A percentile compares a stretch with the other conserved stretches of the same genome.
These are phyloP conservation scores for Pachyseris speciosa DNA, from an alignment of 64 coral and sea anemone genomes.

Conservation along the genomic window DNA sequence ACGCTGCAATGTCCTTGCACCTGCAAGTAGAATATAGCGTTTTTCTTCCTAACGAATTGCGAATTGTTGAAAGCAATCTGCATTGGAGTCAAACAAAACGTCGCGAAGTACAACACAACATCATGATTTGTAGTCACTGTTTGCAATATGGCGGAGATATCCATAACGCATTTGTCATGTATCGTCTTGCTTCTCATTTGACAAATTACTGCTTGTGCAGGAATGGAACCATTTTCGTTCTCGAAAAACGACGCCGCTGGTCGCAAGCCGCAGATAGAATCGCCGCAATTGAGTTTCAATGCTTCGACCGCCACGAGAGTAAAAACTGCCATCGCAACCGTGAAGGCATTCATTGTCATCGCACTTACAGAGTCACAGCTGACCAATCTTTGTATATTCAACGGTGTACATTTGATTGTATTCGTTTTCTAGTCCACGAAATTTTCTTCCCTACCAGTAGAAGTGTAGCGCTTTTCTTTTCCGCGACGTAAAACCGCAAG, in stretches of 20 bases:
- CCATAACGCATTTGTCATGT: neutral
- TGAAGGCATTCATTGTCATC: neutral
- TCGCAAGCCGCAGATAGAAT: neutral
- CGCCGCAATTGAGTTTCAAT: neutral
- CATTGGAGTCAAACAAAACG: neutral
- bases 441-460: too few relatives aligned
- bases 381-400: too few relatives aligned
- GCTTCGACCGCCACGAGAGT: neutral
- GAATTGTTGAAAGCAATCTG: conserved; percentile 25
- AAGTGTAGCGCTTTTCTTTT: too few relatives aligned
- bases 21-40: conserved; percentile 36
- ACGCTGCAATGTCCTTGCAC: conserved; percentile 19
- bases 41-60: conserved; percentile 40
- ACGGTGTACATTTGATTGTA: too few relatives aligned
- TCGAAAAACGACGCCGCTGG: neutral
- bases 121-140: neutral
- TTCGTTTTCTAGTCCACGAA: too few relatives aligned
- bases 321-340: neutral
- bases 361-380: neutral
- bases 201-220: neutral
- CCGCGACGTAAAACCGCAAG: too few relatives aligned
- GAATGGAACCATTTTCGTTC: neutral
- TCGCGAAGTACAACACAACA: neutral
- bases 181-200: neutral
- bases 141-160: neutral